Percentiles rank a stretch among this genome's conserved stretches.
These are phyloP conservation scores for Parotia lawesii DNA, from an alignment of 2,113 vertebrate genomes.

Conservation along the genomic window DNA sequence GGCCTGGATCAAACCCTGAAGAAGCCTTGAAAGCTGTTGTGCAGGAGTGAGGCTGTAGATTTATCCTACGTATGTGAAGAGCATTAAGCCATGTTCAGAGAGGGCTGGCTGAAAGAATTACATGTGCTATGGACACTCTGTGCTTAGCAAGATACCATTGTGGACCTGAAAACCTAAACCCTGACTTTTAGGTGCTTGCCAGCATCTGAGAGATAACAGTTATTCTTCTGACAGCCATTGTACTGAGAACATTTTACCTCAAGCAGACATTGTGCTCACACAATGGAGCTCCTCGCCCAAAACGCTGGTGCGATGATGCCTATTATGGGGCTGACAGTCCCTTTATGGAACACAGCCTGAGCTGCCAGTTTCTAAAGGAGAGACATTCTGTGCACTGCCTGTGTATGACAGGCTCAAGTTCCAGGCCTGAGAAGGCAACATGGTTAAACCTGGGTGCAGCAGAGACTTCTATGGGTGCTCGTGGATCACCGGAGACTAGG, in stretches of 20 bases:
- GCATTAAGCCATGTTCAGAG: not conserved
- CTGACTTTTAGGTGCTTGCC: constrained; percentile 4
- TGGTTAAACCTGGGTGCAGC: not conserved
- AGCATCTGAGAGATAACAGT: constrained; percentile 29
- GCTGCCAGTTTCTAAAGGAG: not conserved
- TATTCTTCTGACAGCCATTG: constrained; percentile 43
- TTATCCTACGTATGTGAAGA: not conserved
- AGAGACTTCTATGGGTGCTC: not conserved
- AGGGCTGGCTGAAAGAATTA: constrained; percentile 37
- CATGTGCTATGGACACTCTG: not conserved
- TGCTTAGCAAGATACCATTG: constrained; percentile 20
- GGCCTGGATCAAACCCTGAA: not conserved
- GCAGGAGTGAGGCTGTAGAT: not conserved
- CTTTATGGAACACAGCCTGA: constrained; percentile 9
- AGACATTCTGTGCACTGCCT: not conserved
- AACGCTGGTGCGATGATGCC: not conserved
- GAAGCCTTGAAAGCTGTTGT: not conserved
- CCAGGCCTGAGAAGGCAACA: not conserved
- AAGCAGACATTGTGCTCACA: constrained; percentile 5
- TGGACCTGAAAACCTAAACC: constrained; percentile 60
- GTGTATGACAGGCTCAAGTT: not conserved
- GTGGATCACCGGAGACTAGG: not conserved
- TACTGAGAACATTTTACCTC: not conserved
- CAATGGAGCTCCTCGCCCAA: not conserved
- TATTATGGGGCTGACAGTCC: constrained; percentile 1